Conservation (phyloP, 2,797 vertebrate species). For the Eulemur coronatus region DNA sequence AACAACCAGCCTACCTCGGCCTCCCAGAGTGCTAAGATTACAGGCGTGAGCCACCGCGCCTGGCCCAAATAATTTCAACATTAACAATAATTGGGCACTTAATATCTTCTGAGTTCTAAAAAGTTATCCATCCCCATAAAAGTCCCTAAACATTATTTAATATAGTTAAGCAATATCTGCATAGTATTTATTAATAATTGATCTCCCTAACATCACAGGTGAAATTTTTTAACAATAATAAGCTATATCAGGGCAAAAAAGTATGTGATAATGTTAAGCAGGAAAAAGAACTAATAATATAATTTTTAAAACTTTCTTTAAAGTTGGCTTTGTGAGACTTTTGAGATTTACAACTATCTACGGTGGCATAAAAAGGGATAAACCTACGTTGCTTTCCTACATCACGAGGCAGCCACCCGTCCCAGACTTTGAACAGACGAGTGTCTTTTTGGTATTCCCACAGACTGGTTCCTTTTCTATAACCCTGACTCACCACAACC, state of each 20-base stretch:
- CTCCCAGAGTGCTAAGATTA: no score
- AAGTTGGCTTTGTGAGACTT: not conserved
- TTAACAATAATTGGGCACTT: not conserved
- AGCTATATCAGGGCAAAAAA: not conserved
- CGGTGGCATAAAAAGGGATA: no score
- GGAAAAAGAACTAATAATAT: not conserved
- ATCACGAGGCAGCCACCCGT: fast-evolving
- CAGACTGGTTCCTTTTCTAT: not conserved
- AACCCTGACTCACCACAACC: not conserved
- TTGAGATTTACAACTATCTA: not conserved
- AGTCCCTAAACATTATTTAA: not conserved
- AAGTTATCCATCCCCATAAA: not conserved
- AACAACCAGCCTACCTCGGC: no score
- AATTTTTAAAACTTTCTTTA: not conserved
- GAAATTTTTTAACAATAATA: not conserved
- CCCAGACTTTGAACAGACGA: fast-evolving
- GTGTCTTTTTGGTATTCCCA: no score
- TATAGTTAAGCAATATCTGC: not conserved
- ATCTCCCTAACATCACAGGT: not conserved
- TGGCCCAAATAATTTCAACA: not conserved
- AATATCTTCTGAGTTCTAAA: not conserved
- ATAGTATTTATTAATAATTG: not conserved
- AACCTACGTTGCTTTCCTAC: not conserved
- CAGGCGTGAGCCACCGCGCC: no score
- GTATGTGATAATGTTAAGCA: not conserved